Base-by-base conservation (phyloP, 2,113 vertebrate species). In the pig (Sus scrofa) region DNA sequence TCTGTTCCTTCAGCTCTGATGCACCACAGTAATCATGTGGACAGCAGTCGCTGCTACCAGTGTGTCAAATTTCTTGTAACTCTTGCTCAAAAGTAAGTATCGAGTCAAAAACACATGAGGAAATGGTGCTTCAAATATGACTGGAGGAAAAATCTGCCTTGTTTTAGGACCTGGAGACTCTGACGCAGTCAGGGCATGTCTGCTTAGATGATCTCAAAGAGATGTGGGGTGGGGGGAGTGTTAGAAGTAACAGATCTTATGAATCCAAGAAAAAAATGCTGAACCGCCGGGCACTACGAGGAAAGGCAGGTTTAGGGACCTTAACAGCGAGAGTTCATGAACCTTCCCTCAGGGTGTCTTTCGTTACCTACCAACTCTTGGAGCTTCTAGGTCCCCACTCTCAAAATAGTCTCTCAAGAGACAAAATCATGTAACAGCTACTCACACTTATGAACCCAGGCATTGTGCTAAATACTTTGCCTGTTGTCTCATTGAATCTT, bases 11-110 rank as follows among this genome's bases (percentile, higher is more conserved):
- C 98, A 99, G 99, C 99, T 60, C 98, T 99, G 98, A 99, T 99
- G 99, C 99, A 99, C 94, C 99, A 99, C 98, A 99, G 99, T 97
- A 99, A 99, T 97, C 99, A 99, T 0, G 98, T 99, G 98, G 99
- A 99, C 99, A 99, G 99, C 98, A 99, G 99, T 63, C 99, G 99
- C 82, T 99, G 99, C 98, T 99, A 99, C 97, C 99, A 99, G 98
- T 99, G 99, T 98, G 99, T 99, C 89, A 99, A 99, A 98, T 99
- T 99, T 98, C 99, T 99, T 68, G 99, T 99, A 63, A 99, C 99
- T 50, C 98, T 99, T 97, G 99, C 99, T 97, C 99, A 99, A 95
- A 99, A 99, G 99, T 99, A 98, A 99, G 99, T 99, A 81, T 44
- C 39, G 3, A 50, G 54, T 81, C 71, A 7, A 77, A n/a, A 37